Conservation (phyloP, 2,888 invertebrate genomes). For the Abrostola triplasia region DNA sequence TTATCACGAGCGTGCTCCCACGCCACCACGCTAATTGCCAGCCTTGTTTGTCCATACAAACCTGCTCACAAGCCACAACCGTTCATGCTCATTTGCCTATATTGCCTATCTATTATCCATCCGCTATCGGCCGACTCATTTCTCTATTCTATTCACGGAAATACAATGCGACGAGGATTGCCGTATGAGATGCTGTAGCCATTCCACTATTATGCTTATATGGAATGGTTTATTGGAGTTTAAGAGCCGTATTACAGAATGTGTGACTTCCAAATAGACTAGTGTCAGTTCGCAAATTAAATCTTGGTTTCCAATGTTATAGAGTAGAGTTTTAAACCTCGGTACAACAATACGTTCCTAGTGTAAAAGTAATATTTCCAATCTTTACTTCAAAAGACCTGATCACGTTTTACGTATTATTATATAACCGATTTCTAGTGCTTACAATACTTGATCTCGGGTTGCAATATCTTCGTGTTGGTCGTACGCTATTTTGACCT, state of each 20-base stretch:
- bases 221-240: slow-evolving; percentile 1
- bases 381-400: background rate
- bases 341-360: too few species aligned
- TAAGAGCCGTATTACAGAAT: background rate
- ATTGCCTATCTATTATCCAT: slow-evolving; percentile 39
- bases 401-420: slow-evolving; percentile 14
- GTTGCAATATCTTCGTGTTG: slow-evolving; percentile 60
- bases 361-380: too few species aligned
- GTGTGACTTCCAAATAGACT: background rate
- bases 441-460: slow-evolving; percentile 53
- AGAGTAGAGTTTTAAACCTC: too few species aligned
- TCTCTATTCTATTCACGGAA: slow-evolving; percentile 34
- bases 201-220: slow-evolving; percentile 3
- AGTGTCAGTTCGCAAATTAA: too few species aligned
- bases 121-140: slow-evolving; percentile 34
- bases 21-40: slow-evolving; percentile 67
- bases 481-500: slow-evolving; percentile 63
- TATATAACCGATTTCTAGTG: slow-evolving; percentile 37
- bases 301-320: too few species aligned
- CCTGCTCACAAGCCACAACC: slow-evolving; percentile 42
- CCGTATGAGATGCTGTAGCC: slow-evolving; percentile 24
- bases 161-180: slow-evolving; percentile 32
- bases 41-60: slow-evolving; percentile 61
- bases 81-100: slow-evolving; percentile 44
- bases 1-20: slow-evolving; percentile 58